A percentile compares a stretch with the other conserved stretches of the same genome.
Conservation (phyloP, 2,113 vertebrate species). For the Pygathrix nemaeus region DNA sequence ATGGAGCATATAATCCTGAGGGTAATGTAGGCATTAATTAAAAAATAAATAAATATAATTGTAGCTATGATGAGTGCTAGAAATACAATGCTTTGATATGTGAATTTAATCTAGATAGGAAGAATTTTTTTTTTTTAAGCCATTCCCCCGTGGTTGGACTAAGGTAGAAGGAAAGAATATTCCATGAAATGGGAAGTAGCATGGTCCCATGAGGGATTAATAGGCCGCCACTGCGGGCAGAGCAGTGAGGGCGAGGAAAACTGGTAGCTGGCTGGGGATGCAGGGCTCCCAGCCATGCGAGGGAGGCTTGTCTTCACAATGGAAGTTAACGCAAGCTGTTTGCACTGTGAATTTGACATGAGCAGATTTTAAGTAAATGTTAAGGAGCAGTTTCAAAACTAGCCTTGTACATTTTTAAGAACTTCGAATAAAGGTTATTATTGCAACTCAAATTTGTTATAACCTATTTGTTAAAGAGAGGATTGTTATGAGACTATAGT, state of each 20-base stretch:
- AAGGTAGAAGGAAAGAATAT: constrained; percentile 8
- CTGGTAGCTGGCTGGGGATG: background rate
- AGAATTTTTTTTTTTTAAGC: background rate
- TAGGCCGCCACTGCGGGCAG: background rate
- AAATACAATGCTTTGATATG: background rate
- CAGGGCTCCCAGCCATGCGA: background rate
- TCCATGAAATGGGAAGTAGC: background rate
- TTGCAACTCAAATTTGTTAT: background rate
- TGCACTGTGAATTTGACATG: background rate
- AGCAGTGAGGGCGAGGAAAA: background rate
- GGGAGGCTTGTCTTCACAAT: background rate
- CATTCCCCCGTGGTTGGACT: background rate
- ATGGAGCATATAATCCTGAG: background rate
- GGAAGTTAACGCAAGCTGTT: background rate
- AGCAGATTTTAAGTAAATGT: constrained; percentile 30
- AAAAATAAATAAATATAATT: background rate
- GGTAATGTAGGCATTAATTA: background rate
- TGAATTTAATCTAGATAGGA: background rate
- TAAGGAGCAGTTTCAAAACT: background rate
- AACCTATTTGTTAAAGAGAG: constrained; percentile 28
- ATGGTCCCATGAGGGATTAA: background rate
- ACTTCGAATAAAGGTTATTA: constrained; percentile 29
- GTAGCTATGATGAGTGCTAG: background rate
- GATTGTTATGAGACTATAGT: background rate
- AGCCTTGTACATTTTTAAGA: background rate